A percentile compares a stretch with the other conserved stretches of the same genome.
phyloP scores from a whole-genome alignment of 2,797 vertebrate genomes.

The Mastacembelus armatus region DNA sequence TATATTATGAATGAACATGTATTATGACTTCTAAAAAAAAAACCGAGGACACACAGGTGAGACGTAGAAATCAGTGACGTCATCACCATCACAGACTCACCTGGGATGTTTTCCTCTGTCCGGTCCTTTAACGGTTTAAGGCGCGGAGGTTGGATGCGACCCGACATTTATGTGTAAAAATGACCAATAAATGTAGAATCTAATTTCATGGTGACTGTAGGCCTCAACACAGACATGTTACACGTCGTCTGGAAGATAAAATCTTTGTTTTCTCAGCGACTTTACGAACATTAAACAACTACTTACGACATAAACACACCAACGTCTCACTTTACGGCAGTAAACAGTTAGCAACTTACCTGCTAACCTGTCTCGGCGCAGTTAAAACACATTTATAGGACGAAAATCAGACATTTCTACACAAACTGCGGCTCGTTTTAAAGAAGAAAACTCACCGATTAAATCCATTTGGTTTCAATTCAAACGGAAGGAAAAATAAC shows the following conservation, averaged over 20 bases:
- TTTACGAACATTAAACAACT: fast-evolving
- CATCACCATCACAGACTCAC: neutral
- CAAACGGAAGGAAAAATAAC: too few species aligned
- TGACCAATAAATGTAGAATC: neutral
- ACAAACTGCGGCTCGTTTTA: neutral
- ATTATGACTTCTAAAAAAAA: too few species aligned
- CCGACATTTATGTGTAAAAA: neutral
- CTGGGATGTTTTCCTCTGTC: neutral
- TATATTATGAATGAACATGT: too few species aligned
- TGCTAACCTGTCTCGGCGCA: neutral
- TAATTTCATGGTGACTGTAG: neutral
- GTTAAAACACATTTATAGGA: neutral
- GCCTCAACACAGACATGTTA: neutral
- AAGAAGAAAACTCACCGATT: too few species aligned
- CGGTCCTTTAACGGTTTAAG: constrained; percentile 14
- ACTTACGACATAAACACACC: neutral
- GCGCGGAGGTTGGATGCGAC: constrained; percentile 4
- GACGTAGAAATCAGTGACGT: neutral
- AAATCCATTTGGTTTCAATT: too few species aligned
- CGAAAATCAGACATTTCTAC: neutral
- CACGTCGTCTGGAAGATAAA: neutral
- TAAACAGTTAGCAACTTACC: neutral
- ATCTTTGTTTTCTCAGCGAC: neutral
- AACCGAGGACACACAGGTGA: too few species aligned
- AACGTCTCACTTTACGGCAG: constrained; percentile 3